These are phyloP conservation scores for Eupithecia dodoneata DNA, from an alignment of 2,888 invertebrate species.

Conservation along the genomic window DNA sequence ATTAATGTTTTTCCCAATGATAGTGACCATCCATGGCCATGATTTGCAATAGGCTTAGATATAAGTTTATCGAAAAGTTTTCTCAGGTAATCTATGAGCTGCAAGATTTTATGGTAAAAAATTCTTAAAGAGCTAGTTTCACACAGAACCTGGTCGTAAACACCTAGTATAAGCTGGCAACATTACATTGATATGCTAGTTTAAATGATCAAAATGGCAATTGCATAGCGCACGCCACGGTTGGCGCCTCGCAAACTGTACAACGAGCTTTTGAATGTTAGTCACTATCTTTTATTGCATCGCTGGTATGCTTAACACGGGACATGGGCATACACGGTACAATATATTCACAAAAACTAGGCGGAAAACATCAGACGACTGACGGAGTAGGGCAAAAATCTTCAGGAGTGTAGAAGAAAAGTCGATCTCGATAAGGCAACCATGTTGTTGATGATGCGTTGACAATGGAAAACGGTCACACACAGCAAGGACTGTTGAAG, in stretches of 20 bases:
- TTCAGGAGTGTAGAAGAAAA: not conserved
- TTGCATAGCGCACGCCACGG: conserved; percentile 36
- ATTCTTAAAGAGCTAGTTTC: not conserved
- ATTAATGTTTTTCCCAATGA: not conserved
- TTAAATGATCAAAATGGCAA: conserved; percentile 32
- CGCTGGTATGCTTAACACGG: conserved; percentile 22
- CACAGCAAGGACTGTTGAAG: not conserved
- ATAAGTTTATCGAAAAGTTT: not conserved
- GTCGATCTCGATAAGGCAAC: not conserved
- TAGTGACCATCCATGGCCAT: not conserved
- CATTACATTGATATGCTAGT: conserved; percentile 16
- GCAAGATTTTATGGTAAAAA: not conserved
- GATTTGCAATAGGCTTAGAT: not conserved
- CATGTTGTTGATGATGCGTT: not conserved
- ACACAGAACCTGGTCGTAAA: not conserved
- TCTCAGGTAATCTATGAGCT: too few species aligned
- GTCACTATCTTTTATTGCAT: conserved; percentile 47
- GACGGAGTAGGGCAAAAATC: not conserved
- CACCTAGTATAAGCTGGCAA: conserved; percentile 1
- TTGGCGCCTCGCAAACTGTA: conserved; percentile 43
- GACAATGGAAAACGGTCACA: not conserved
- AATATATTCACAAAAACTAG: not conserved
- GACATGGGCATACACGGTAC: conserved; percentile 1
- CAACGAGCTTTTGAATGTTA: conserved; percentile 49
- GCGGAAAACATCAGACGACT: not conserved